These are phyloP conservation scores for Nephila pilipes DNA, from an alignment of 1,140 invertebrate species.

Conservation along the genomic window DNA sequence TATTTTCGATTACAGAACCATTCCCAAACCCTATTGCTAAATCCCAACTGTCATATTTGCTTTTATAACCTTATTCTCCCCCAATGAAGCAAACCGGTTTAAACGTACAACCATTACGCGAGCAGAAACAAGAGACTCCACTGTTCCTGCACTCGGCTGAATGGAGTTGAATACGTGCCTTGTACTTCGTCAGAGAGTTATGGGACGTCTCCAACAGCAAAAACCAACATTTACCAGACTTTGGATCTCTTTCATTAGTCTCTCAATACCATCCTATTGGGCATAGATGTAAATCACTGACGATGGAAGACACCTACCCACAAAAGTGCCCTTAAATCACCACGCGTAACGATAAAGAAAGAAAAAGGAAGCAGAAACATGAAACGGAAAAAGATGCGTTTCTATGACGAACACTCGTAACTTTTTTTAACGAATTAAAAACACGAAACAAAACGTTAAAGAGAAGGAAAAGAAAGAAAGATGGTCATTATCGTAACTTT, in stretches of 20 bases:
- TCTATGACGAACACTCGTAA: not conserved
- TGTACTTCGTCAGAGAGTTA: not conserved
- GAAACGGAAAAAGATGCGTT: not conserved
- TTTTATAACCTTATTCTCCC: not conserved
- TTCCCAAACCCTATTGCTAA: not conserved
- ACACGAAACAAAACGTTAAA: constrained; percentile 22
- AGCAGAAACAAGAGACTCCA: not conserved
- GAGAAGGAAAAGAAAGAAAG: not conserved
- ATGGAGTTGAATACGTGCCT: not conserved
- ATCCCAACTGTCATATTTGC: constrained; percentile 12
- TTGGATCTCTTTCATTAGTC: constrained; percentile 1
- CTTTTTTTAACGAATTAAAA: constrained; percentile 28
- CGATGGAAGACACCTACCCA: not conserved
- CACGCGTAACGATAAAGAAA: not conserved
- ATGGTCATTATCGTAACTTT: not conserved
- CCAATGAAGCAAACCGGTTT: constrained; percentile 21
- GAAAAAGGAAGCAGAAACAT: not conserved
- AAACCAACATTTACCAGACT: constrained; percentile 51
- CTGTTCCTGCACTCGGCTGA: not conserved
- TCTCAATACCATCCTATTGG: not conserved
- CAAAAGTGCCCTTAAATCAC: constrained; percentile 17
- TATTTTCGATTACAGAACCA: not conserved
- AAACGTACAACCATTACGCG: not conserved
- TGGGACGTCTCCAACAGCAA: constrained; percentile 5
- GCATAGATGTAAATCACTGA: not conserved